These are phyloP conservation scores for Apeira syringaria DNA, from an alignment of 2,888 invertebrate species.

Conservation along the genomic window DNA sequence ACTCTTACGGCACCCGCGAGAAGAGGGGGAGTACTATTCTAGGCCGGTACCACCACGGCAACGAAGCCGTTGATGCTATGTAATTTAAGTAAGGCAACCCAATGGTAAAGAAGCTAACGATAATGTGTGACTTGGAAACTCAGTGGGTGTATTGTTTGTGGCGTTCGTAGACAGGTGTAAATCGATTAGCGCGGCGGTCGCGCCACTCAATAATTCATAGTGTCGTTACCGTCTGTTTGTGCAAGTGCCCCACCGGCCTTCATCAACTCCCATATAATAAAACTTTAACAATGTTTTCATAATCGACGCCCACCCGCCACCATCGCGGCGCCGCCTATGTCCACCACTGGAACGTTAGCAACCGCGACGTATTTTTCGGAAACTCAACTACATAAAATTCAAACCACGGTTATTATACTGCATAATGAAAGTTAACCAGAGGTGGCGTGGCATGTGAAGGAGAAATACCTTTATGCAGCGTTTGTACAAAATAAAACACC, in stretches of 20 bases:
- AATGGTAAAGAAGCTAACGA: slow-evolving; percentile 14
- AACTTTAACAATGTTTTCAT: slow-evolving; percentile 82
- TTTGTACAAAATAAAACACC: slow-evolving; percentile 42
- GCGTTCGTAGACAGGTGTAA: slow-evolving; percentile 62
- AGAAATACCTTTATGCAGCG: slow-evolving; percentile 29
- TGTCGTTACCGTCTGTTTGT: slow-evolving; percentile 69
- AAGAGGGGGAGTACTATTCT: too few species aligned
- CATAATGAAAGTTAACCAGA: slow-evolving; percentile 43
- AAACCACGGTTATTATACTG: slow-evolving; percentile 45
- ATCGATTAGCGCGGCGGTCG: slow-evolving; percentile 72
- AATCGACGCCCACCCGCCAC: slow-evolving; percentile 59
- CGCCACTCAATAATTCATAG: slow-evolving; percentile 73
- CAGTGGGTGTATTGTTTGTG: slow-evolving; percentile 14
- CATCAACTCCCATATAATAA: slow-evolving; percentile 74
- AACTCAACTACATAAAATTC: slow-evolving; percentile 63
- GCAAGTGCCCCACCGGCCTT: slow-evolving; percentile 77
- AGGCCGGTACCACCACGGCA: too few species aligned
- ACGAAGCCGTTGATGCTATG: too few species aligned
- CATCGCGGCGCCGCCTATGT: slow-evolving; percentile 44
- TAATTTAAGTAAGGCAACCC: background rate
- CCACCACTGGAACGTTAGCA: background rate
- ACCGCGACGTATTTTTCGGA: slow-evolving; percentile 54
- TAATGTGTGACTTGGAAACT: slow-evolving; percentile 9
- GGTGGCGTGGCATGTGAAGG: slow-evolving; percentile 27
- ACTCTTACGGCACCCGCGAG: too few species aligned